Evolutionary conservation across 2,797 vertebrate genomes (phyloP), one percentile per base, ranked within the genome.

Genomic region (Babyrousa celebensis): DNA sequence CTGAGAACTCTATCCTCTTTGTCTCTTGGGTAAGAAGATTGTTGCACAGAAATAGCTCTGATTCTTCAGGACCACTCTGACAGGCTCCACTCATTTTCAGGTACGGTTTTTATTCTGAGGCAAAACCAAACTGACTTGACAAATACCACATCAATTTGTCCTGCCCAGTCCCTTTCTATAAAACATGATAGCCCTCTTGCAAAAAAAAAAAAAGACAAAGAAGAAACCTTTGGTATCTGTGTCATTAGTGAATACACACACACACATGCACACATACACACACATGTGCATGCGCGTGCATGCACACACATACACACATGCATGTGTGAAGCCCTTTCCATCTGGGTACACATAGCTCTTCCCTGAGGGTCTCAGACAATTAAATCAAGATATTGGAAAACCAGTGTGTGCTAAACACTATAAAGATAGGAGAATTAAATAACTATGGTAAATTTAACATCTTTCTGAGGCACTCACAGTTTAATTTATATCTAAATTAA

Each of bases 401-500:
- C 1, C 27, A 86, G 16, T 80, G 3, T 58, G 0, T 63, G 48
- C 60, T 56, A 89, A 95, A 90, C 36, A 77, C 1, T 32, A 14
- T 29, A 36, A 6, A 79, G 6, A 65, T 14, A n/a, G 17, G 25
- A 80, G 60, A 74, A 68, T 29, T 89, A 85, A 84, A 60, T 14
- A 68, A 62, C 70, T 77, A 54, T 5, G 72, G 68, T 84, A 54
- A 89, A 72, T 80, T 90, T 43, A 48, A 43, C 17, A 58, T 82
- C 23, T 88, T 94, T 86, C 15, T 48, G n/a, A 91, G 27, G 56
- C 16, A 17, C 12, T 97, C 79, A 80, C 32, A 89, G 72, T 82
- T 95, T 92, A 90, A 95, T 95, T 91, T 95, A 29, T 84, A 78
- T 78, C n/a, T 92, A 85, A 91, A 68, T 40, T 62, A 96, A 96